Percentiles rank a stretch among this genome's conserved stretches.
These are phyloP conservation scores for Sebastes fasciatus DNA, from an alignment of 2,113 vertebrate genomes.

Conservation along the genomic window DNA sequence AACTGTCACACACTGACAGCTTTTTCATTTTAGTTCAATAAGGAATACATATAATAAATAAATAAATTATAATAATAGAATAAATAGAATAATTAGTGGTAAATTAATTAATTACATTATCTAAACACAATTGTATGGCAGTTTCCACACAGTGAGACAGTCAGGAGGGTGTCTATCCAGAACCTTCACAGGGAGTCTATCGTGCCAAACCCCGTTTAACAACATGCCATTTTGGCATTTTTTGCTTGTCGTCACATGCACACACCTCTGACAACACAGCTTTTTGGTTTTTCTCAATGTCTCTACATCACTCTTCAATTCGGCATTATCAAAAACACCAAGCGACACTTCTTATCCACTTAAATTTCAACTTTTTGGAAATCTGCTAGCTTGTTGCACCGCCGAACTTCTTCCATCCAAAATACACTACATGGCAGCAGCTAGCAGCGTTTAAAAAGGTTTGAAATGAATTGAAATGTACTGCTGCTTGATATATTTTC, in stretches of 20 bases:
- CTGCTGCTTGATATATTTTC: fast-evolving
- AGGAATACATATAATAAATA: too few species aligned
- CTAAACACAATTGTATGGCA: neutral
- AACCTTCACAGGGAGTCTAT: neutral
- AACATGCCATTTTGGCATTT: neutral
- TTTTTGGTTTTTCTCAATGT: fast-evolving
- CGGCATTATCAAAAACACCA: neutral
- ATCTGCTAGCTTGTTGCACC: neutral
- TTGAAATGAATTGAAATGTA: neutral
- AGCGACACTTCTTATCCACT: fast-evolving
- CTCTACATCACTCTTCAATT: neutral
- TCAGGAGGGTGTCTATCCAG: neutral
- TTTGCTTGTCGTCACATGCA: fast-evolving
- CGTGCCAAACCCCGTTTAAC: slow-evolving; percentile 1
- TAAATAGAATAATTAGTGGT: neutral
- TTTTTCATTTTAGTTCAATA: neutral
- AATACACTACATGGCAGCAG: neutral
- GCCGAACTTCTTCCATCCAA: fast-evolving
- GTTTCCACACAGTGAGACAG: neutral
- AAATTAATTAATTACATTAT: neutral
- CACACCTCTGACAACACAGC: fast-evolving
- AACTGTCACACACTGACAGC: too few species aligned
- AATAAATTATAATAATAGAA: too few species aligned
- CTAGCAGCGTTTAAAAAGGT: neutral
- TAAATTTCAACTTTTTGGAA: neutral